Evolutionary conservation across 2,797 vertebrate genomes (phyloP).

Genomic region (Cyclopterus lumpus): DNA sequence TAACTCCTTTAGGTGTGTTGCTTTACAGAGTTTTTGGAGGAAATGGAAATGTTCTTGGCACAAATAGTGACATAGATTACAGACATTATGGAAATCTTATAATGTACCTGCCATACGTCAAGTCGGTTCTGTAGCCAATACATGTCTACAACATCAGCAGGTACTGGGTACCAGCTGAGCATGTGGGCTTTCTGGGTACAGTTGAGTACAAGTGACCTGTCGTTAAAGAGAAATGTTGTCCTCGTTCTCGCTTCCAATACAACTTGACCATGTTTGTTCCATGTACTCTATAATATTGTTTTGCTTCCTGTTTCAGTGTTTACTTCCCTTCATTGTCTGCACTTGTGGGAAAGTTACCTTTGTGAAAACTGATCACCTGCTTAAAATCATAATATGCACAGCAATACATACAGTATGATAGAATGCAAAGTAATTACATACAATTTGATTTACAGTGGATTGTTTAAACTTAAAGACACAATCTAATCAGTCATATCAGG

Average conservation of each 20-base stretch:
- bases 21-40: neutral
- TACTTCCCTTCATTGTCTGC: constrained; percentile 71
- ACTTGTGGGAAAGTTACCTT: constrained; percentile 36
- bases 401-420: neutral
- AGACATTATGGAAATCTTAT: neutral
- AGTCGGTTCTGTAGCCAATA: neutral
- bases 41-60: neutral
- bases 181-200: neutral
- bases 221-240: neutral
- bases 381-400: neutral
- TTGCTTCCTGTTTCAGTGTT: constrained; percentile 71
- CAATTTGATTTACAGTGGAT: neutral
- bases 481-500: neutral
- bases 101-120: neutral
- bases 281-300: constrained; percentile 29
- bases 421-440: constrained; percentile 7
- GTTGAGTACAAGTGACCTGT: constrained; percentile 1
- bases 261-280: constrained; percentile 30
- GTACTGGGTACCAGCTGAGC: neutral
- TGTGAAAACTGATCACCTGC: constrained; percentile 30
- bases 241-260: neutral
- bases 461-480: neutral
- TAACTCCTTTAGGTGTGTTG: constrained; percentile 93
- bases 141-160: neutral
- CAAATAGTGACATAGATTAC: neutral